These are phyloP conservation scores for Strigops habroptila DNA, from an alignment of 2,113 vertebrate species.

Conservation along the genomic window DNA sequence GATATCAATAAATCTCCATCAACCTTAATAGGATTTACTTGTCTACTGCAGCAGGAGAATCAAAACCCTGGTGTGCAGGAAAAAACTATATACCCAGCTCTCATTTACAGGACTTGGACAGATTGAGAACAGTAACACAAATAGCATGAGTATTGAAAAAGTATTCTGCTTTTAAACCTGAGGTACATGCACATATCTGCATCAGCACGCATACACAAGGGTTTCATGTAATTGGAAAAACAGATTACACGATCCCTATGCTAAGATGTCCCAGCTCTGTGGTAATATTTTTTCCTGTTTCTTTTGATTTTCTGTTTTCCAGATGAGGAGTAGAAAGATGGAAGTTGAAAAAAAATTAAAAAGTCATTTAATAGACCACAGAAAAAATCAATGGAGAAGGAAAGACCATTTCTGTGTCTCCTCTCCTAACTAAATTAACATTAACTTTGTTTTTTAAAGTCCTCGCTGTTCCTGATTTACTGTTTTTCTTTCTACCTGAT, in stretches of 20 bases:
- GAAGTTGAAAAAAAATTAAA: not conserved
- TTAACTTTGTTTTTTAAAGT: slow-evolving; percentile 6
- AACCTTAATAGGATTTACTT: not conserved
- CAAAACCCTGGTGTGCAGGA: not conserved
- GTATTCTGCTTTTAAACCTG: not conserved
- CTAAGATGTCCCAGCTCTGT: not conserved
- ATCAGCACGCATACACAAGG: not conserved
- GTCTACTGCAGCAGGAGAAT: not conserved
- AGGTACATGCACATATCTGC: not conserved
- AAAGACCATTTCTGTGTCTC: slow-evolving; percentile 11
- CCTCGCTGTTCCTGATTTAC: slow-evolving; percentile 58
- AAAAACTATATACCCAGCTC: not conserved
- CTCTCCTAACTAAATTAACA: slow-evolving; percentile 58
- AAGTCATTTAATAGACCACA: slow-evolving; percentile 24
- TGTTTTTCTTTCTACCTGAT: slow-evolving; percentile 38
- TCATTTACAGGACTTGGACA: not conserved
- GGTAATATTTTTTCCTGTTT: slow-evolving; percentile 11
- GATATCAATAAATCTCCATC: not conserved
- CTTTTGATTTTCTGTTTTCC: slow-evolving; percentile 31
- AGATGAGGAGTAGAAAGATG: not conserved
- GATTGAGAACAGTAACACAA: not conserved
- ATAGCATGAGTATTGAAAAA: not conserved
- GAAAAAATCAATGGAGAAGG: slow-evolving; percentile 16
- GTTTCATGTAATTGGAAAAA: slow-evolving; percentile 39
- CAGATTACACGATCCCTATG: not conserved